These are phyloP conservation scores for Drosophila borborema DNA, from an alignment of 2,888 invertebrate species.

Conservation along the genomic window DNA sequence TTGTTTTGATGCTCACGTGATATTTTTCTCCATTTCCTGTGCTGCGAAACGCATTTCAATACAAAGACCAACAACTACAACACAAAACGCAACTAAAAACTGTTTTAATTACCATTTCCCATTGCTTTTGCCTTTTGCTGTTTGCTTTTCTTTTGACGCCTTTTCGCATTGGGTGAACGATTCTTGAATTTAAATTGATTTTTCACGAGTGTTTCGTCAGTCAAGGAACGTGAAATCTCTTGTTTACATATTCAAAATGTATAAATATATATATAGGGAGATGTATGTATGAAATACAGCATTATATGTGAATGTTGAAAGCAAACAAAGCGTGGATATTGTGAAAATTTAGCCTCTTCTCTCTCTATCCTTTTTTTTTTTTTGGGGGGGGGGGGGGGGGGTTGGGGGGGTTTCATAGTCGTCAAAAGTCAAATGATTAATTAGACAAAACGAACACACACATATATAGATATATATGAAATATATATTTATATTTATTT, in stretches of 20 bases:
- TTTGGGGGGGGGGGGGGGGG: too few relatives aligned
- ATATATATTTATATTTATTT: constrained; percentile 2
- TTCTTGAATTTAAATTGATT: constrained; percentile 60
- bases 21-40: constrained; percentile 40
- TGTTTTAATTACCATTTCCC: constrained; percentile 23
- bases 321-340: constrained; percentile 47
- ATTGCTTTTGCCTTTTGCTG: constrained; percentile 4
- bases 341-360: constrained; percentile 28
- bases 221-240: constrained; percentile 43
- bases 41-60: constrained; percentile 43
- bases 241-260: constrained; percentile 54
- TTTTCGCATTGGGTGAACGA: constrained; percentile 34
- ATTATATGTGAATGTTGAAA: constrained; percentile 16
- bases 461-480: constrained; percentile 3
- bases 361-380: not conserved
- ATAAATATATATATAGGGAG: not conserved
- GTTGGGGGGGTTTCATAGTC: constrained; percentile 35
- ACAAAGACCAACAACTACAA: constrained; percentile 15
- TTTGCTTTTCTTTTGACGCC: constrained; percentile 40
- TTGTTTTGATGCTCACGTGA: constrained; percentile 48
- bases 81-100: constrained; percentile 2
- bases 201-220: constrained; percentile 68
- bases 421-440: constrained; percentile 56
- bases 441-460: constrained; percentile 33
- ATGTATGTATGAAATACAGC: not conserved